Percentiles rank a stretch among this genome's conserved stretches.
phyloP scores from a whole-genome alignment of 2,797 vertebrate species.

The Molossus molossus region DNA sequence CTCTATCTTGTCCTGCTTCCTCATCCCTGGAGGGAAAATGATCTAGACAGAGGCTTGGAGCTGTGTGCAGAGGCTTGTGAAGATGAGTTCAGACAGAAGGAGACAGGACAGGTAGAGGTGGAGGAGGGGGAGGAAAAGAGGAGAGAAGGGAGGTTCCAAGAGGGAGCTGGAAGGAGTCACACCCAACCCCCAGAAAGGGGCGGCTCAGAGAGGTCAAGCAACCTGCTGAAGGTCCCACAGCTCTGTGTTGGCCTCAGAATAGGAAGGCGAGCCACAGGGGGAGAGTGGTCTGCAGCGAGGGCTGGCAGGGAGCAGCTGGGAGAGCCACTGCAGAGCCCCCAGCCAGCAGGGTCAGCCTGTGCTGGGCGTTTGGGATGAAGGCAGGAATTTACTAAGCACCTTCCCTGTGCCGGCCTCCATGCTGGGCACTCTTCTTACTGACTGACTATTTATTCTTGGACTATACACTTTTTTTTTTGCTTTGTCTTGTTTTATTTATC shows the following conservation, averaged over 20 bases:
- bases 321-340: background rate
- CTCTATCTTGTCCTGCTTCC: background rate
- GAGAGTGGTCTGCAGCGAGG: background rate
- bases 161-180: background rate
- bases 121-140: background rate
- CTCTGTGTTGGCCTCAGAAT: background rate
- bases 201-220: constrained; percentile 36
- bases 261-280: background rate
- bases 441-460: background rate
- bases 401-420: rapidly evolving
- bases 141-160: background rate
- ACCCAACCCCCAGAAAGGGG: background rate
- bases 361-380: background rate
- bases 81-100: background rate
- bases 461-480: background rate
- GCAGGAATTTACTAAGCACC: background rate
- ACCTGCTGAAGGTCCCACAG: constrained; percentile 53
- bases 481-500: background rate
- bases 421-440: background rate
- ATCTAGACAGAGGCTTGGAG: constrained; percentile 74
- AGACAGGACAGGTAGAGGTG: background rate
- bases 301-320: background rate
- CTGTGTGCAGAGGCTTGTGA: background rate
- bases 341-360: background rate
- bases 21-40: constrained; percentile 59